Percentiles rank a stretch among this genome's conserved stretches.
phyloP scores from a whole-genome alignment of 2,113 vertebrate genomes.

The Actenoides hombroni region DNA sequence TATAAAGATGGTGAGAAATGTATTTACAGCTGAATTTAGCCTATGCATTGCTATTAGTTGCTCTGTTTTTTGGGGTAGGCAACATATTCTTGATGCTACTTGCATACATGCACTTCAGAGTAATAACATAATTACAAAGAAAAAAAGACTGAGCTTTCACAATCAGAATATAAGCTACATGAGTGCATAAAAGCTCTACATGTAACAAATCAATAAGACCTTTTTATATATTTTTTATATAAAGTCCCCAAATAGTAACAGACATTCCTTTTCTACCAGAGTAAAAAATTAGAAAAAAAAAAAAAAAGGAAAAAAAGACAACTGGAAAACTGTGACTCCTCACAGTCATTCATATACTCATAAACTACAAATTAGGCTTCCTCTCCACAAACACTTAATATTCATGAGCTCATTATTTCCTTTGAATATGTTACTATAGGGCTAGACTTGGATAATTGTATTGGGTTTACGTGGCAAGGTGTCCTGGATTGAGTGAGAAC shows the following conservation, averaged over 20 bases:
- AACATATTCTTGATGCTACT: not conserved
- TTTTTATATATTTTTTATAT: not conserved
- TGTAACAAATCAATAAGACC: not conserved
- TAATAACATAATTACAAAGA: not conserved
- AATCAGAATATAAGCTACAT: not conserved
- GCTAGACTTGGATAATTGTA: not conserved
- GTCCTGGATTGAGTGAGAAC: no score
- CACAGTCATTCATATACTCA: not conserved
- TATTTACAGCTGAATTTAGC: not conserved
- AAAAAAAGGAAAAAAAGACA: not conserved
- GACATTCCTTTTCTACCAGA: not conserved
- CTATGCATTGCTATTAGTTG: not conserved
- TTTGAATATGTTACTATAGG: not conserved
- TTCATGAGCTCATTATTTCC: not conserved
- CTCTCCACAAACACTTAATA: not conserved
- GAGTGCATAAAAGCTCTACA: not conserved
- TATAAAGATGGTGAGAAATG: not conserved
- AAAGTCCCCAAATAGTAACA: accelerated
- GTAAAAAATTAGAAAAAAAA: not conserved
- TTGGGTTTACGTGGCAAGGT: not conserved
- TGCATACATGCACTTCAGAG: not conserved
- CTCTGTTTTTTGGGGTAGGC: not conserved
- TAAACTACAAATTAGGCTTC: not conserved
- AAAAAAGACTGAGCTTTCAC: not conserved
- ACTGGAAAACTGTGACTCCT: not conserved